A percentile compares a stretch with the other conserved stretches of the same genome.
phyloP scores from a whole-genome alignment of 1,140 invertebrate species.

The Philaenus spumarius region DNA sequence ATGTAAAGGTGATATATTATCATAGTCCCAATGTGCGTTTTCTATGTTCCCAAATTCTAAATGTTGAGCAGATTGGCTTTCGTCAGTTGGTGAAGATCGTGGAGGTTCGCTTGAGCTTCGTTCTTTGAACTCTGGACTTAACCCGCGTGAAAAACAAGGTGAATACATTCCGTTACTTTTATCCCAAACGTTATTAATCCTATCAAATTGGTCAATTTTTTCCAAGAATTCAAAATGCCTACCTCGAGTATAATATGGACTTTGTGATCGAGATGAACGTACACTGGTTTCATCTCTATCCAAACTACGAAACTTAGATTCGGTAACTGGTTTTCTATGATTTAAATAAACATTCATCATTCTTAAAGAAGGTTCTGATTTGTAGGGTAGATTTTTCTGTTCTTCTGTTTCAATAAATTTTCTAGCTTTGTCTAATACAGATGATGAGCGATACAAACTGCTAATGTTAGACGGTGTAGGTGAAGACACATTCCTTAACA shows the following conservation, averaged over 20 bases:
- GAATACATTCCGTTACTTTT: constrained; percentile 7
- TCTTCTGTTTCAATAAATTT: constrained; percentile 39
- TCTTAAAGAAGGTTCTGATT: constrained; percentile 49
- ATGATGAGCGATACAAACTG: constrained; percentile 40
- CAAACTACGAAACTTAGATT: constrained; percentile 61
- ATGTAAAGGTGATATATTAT: constrained; percentile 41
- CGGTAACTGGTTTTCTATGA: constrained; percentile 59
- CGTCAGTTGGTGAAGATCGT: constrained; percentile 19
- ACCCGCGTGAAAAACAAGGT: constrained; percentile 19
- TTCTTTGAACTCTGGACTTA: constrained; percentile 38
- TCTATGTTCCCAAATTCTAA: neutral
- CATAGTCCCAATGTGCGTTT: constrained; percentile 16
- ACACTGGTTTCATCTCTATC: constrained; percentile 43
- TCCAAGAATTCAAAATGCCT: constrained; percentile 37
- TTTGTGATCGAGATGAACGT: constrained; percentile 41
- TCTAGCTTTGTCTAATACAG: constrained; percentile 54
- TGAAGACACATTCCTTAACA: constrained; percentile 44
- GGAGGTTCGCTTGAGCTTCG: constrained; percentile 45
- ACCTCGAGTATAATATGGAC: constrained; percentile 35
- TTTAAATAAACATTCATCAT: constrained; percentile 54
- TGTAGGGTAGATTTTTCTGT: constrained; percentile 25
- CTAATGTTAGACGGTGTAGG: constrained; percentile 34
- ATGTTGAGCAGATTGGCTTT: constrained; percentile 5
- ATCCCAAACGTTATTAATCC: constrained; percentile 33
- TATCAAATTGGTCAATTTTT: constrained; percentile 40